Conservation (phyloP, 2,888 invertebrate genomes). For the Diploptera punctata region DNA sequence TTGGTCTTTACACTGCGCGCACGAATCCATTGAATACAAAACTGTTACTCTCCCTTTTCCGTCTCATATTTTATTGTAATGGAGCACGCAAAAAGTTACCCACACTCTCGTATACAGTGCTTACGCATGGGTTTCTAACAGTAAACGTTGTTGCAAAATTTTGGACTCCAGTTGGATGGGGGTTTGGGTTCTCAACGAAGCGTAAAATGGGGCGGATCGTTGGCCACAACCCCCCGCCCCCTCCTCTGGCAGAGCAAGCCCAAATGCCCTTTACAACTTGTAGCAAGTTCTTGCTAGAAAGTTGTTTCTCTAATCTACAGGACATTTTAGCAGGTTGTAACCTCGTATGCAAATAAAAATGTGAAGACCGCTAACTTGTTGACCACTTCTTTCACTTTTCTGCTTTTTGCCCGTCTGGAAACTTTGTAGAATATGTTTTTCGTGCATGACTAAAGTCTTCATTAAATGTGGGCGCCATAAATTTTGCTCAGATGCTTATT, state of each 20-base stretch:
- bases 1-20: not conserved
- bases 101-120: not conserved
- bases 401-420: too few relatives aligned
- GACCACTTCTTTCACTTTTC: too few relatives aligned
- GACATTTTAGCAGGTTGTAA: too few relatives aligned
- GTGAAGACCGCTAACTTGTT: too few relatives aligned
- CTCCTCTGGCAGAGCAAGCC: not conserved
- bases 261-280: not conserved
- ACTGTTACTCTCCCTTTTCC: slow-evolving; percentile 26
- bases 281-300: slow-evolving; percentile 4
- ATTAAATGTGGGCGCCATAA: too few relatives aligned
- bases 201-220: slow-evolving; percentile 29
- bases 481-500: too few relatives aligned
- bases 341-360: too few relatives aligned
- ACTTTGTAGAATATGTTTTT: too few relatives aligned
- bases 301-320: too few relatives aligned
- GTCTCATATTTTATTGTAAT: slow-evolving; percentile 30
- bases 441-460: too few relatives aligned
- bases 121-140: slow-evolving; percentile 16
- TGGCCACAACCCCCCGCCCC: not conserved
- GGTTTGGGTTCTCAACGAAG: not conserved
- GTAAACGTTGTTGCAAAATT: slow-evolving; percentile 21
- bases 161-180: not conserved
- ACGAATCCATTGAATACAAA: slow-evolving; percentile 31
- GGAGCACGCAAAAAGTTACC: slow-evolving; percentile 12